phyloP scores from a whole-genome alignment of 2,113 vertebrate species.

The Pelodiscus sinensis region DNA sequence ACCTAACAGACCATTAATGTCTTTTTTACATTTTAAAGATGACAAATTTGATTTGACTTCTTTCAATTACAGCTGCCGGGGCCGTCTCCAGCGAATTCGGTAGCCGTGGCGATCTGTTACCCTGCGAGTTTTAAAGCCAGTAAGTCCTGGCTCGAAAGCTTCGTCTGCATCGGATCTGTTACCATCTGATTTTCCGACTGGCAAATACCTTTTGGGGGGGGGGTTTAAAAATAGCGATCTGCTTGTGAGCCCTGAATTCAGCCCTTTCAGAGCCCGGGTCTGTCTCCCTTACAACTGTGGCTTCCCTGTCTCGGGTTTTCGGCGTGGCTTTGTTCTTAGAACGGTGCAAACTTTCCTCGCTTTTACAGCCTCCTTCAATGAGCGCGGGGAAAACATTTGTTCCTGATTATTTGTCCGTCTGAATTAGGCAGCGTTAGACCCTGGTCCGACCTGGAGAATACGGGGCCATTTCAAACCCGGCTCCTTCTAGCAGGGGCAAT shows the following conservation, averaged over 20 bases:
- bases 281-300: neutral
- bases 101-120: constrained; percentile 76
- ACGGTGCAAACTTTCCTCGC: neutral
- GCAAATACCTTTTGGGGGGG: neutral
- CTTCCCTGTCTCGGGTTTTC: neutral
- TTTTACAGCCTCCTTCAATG: constrained; percentile 4
- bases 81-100: constrained; percentile 58
- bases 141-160: constrained; percentile 13
- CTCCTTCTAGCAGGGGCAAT: neutral
- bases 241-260: neutral
- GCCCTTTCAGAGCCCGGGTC: neutral
- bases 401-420: constrained; percentile 60
- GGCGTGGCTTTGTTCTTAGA: constrained; percentile 35
- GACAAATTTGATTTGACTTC: constrained; percentile 81
- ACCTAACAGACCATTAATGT: constrained; percentile 80
- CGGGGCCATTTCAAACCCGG: neutral
- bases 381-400: constrained; percentile 68
- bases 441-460: neutral
- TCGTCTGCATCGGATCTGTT: neutral
- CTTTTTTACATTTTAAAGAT: constrained; percentile 78
- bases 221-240: neutral
- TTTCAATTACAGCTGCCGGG: constrained; percentile 74
- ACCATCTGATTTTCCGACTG: neutral
- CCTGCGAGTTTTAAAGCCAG: constrained; percentile 49
- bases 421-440: neutral